Base-by-base conservation (phyloP, 2,888 invertebrate genomes). In the Tachina fera region DNA sequence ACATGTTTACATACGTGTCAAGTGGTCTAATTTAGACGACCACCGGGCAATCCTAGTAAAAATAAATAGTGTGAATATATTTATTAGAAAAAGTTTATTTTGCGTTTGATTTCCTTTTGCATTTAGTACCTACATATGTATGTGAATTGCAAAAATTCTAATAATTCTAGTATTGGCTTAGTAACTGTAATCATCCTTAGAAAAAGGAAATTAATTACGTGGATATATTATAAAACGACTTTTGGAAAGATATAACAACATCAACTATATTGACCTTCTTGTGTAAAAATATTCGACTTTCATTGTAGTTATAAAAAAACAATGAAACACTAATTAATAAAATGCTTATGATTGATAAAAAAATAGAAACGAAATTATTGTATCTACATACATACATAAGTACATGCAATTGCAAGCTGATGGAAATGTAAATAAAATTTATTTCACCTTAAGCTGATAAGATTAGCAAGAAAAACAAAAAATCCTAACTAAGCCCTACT, bases 391-490 rank as follows among this genome's bases (percentile, higher is more conserved):
- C 22, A 22, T n/a, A n/a, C n/a, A n/a, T 63, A 22, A 31, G 31
- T 31, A 31, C 76, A 83, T 71, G 76, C 68, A 60, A 47, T 65
- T 75, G 9, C 8, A 47, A 58, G 51, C 70, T 83, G 85, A 82
- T 83, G 39, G 13, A 53, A 81, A 70, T 79, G 63, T 67, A 85
- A 79, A 75, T 39, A 49, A 47, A 41, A 31, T n/a, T 14, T 61
- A 78, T 39, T 51, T 83, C 6, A 3, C 22, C n/a, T 11, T 19
- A 75, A 45, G 60, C 49, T 81, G 84, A 84, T 84, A 80, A 84
- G 71, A 63, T 71, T 45, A 41, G 16, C 31, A 31, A 31, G 31
- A 31, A 31, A 31, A 31, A 31, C 31, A 31, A 19, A 14, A 60
- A 79, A 39, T 61, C 9, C 5, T 16, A 45, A 1, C 41, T 45